phyloP scores from a whole-genome alignment of 2,113 vertebrate genomes.

The Bufo gargarizans region DNA sequence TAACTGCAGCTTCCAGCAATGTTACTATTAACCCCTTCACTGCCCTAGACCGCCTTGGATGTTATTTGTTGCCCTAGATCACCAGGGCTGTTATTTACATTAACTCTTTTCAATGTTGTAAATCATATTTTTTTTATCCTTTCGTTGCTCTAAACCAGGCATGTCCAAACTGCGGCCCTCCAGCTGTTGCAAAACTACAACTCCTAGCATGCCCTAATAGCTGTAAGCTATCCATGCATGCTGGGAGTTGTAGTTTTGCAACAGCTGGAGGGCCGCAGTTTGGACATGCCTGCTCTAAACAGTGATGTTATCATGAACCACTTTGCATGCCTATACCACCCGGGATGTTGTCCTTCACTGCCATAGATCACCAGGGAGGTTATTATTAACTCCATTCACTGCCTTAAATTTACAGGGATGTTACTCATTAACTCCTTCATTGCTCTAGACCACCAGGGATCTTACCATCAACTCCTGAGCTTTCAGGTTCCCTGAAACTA shows the following conservation, averaged over 20 bases:
- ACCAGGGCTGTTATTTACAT: neutral
- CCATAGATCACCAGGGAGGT: neutral
- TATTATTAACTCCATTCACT: neutral
- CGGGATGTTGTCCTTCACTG: neutral
- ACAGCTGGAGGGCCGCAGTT: too few species aligned
- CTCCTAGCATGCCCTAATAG: too few species aligned
- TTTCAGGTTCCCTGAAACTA: too few species aligned
- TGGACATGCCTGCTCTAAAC: neutral
- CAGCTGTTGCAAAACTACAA: too few species aligned
- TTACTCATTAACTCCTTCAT: neutral
- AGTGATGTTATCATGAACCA: neutral
- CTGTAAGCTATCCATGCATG: too few species aligned
- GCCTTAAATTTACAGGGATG: too few species aligned
- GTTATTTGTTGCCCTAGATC: neutral
- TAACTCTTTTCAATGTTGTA: too few species aligned
- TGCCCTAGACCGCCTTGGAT: neutral
- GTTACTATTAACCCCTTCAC: neutral
- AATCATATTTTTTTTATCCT: too few species aligned
- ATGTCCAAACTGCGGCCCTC: too few species aligned
- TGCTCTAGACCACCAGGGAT: neutral
- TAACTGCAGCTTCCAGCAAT: neutral
- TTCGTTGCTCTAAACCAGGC: too few species aligned
- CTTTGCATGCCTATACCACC: neutral
- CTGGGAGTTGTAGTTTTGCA: too few species aligned
- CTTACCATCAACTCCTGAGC: neutral